phyloP scores from a whole-genome alignment of 2,113 vertebrate genomes.

The Spermophilus dauricus region DNA sequence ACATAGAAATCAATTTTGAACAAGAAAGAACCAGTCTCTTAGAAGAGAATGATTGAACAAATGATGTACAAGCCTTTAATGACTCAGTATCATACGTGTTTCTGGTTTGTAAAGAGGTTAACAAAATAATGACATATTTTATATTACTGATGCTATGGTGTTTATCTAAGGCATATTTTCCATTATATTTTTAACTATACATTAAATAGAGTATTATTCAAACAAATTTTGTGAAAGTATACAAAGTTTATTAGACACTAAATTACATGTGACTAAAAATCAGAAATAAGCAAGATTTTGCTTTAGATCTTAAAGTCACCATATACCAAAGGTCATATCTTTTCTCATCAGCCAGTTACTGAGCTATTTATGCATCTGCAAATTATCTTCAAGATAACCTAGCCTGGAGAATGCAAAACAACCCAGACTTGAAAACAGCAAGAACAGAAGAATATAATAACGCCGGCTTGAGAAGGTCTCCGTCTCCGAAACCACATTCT shows the following conservation, averaged over 20 bases:
- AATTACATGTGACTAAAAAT: not conserved
- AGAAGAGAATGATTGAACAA: slow-evolving; percentile 5
- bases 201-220: not conserved
- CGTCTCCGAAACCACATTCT: not conserved
- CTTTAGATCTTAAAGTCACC: slow-evolving; percentile 13
- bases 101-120: not conserved
- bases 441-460: not conserved
- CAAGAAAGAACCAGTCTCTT: not conserved
- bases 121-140: not conserved
- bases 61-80: not conserved
- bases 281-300: not conserved
- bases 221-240: not conserved
- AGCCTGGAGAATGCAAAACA: not conserved
- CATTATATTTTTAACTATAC: not conserved
- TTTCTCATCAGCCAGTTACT: not conserved
- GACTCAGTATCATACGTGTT: not conserved
- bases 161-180: not conserved
- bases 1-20: not conserved
- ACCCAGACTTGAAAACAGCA: not conserved
- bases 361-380: not conserved
- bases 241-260: not conserved
- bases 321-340: not conserved
- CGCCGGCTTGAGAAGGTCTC: not conserved
- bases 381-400: not conserved
- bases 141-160: not conserved